Base-by-base conservation (phyloP, 92 coral and sea anemone species). In the Palythoa heliodiscus region DNA sequence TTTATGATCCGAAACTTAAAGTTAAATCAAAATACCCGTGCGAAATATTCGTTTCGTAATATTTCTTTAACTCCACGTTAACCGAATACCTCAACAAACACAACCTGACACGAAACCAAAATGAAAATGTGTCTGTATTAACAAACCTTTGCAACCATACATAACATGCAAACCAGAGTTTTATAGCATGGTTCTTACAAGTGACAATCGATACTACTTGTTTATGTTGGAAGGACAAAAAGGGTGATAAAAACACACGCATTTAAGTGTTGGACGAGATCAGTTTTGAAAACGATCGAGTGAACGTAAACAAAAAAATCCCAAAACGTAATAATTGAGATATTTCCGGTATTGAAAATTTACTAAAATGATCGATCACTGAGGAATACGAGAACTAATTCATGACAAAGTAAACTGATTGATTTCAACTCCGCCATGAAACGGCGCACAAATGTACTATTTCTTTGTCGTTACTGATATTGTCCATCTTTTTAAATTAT, bases 311-410 rank as follows among this genome's bases (percentile, higher is more conserved):
- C 84, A 80, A 66, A 67, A 67, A 80, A 64, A 73, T 74, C 15
- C 84, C 73, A 66, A 63, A 61, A 80, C 61, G 84, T 53, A 66
- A 48, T 80, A 80, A 80, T 67, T 35, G 84, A 39, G n/a, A 80
- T 52, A 80, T 80, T 80, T 80, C 84, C 84, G 84, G 84, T 64
- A 47, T 67, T 80, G 29, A 80, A 60, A 80, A 23, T 70, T 22
- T 70, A n/a, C 40, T 24, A 29, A 80, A 43, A 47, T 8, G 75
- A 80, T 57, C 84, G 84, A 80, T 67, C 84, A 80, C 7, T 22
- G 39, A 43, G 47, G 72, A 80, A 80, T 64, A 14, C 35, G 58
- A 10, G n/a, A 19, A 35, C 60, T 76, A 9, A 77, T 77, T 29
- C 82, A 54, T 37, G 23, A 76, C 68, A 16, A 47, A 58, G 73